Evolutionary conservation across 2,888 invertebrate species (phyloP).

Genomic region (Pandemis corylana): DNA sequence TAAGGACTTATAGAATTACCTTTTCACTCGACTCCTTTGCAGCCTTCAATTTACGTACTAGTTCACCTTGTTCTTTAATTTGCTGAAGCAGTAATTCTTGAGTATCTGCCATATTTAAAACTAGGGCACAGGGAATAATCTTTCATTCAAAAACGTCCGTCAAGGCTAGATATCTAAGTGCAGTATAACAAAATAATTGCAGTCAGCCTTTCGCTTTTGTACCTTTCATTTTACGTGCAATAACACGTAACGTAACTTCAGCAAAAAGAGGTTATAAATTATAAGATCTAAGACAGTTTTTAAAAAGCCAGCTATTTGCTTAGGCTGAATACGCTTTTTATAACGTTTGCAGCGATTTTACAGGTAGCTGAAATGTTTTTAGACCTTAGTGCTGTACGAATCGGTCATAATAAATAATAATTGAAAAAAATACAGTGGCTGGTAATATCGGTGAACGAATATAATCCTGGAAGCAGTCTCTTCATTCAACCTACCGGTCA

Average conservation of each 20-base stretch:
- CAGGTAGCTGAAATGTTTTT: slow-evolving; percentile 5
- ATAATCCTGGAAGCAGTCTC: no score
- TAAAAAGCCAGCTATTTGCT: background rate
- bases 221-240: slow-evolving; percentile 62
- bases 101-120: slow-evolving; percentile 66
- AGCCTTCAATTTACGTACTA: slow-evolving; percentile 92
- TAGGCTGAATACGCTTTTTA: no score
- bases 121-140: slow-evolving; percentile 41
- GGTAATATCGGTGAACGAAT: no score
- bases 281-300: background rate
- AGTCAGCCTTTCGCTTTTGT: slow-evolving; percentile 60
- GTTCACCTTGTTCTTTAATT: slow-evolving; percentile 89
- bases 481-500: no score
- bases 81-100: slow-evolving; percentile 70
- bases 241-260: slow-evolving; percentile 18
- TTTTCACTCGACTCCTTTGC: slow-evolving; percentile 91
- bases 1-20: slow-evolving; percentile 77
- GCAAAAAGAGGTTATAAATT: slow-evolving; percentile 38
- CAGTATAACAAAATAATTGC: slow-evolving; percentile 55
- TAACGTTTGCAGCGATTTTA: background rate
- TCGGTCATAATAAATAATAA: background rate
- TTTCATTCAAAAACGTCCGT: slow-evolving; percentile 48
- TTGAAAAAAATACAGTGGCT: background rate
- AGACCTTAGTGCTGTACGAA: background rate
- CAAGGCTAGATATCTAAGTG: slow-evolving; percentile 61